Percentiles rank a stretch among this genome's conserved stretches.
phyloP scores from a whole-genome alignment of 2,888 invertebrate genomes.

The Unio pictorum region DNA sequence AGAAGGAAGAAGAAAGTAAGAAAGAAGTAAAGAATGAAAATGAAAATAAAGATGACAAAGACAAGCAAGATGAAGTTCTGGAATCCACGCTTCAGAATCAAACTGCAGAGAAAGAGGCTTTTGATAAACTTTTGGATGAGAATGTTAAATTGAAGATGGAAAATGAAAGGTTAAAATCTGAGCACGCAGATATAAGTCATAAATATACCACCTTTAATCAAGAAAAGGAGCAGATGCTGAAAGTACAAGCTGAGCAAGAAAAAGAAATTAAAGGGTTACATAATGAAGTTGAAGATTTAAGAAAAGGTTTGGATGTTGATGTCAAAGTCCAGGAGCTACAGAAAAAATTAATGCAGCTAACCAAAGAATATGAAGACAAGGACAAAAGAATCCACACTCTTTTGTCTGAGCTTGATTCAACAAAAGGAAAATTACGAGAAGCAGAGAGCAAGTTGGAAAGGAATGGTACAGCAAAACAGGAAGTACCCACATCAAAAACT shows the following conservation, averaged over 20 bases:
- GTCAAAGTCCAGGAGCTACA: slow-evolving; percentile 42
- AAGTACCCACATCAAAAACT: slow-evolving; percentile 29
- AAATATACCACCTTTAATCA: slow-evolving; percentile 24
- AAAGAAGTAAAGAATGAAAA: slow-evolving; percentile 5
- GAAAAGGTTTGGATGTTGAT: slow-evolving; percentile 24
- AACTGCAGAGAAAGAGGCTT: slow-evolving; percentile 39
- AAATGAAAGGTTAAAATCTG: slow-evolving; percentile 11
- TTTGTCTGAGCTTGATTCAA: slow-evolving; percentile 41
- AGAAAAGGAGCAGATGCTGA: slow-evolving; percentile 37
- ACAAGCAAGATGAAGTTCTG: slow-evolving; percentile 21
- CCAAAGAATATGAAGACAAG: slow-evolving; percentile 47
- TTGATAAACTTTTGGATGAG: slow-evolving; percentile 34
- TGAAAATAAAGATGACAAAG: slow-evolving; percentile 25
- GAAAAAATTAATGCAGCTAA: slow-evolving; percentile 42
- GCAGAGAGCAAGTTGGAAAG: slow-evolving; percentile 13
- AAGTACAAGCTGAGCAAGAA: slow-evolving; percentile 26
- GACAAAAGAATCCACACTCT: slow-evolving; percentile 41
- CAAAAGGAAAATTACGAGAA: slow-evolving; percentile 33
- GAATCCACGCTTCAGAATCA: slow-evolving; percentile 43
- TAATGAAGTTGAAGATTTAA: slow-evolving; percentile 5
- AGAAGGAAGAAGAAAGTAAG: not conserved
- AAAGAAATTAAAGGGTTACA: slow-evolving; percentile 36
- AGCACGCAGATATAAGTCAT: slow-evolving; percentile 12
- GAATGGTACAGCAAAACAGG: not conserved
- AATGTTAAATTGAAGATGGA: slow-evolving; percentile 26